Percentiles rank a stretch among this genome's conserved stretches.
Conservation (phyloP, 35 echinoderm and acorn worm species). For the Hemicentrotus pulcherrimus region DNA sequence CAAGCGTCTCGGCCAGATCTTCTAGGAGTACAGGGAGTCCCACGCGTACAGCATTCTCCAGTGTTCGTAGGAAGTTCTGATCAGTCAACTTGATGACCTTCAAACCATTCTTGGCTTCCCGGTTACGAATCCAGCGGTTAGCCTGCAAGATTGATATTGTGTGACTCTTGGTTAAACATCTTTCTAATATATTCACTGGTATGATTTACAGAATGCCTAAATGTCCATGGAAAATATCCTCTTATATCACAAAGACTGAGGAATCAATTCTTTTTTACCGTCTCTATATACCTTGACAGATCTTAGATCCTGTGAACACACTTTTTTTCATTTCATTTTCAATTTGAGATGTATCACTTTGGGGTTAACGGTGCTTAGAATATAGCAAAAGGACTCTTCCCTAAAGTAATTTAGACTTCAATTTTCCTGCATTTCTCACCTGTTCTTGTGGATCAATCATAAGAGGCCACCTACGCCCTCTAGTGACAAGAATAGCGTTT, state of each 20-base stretch:
- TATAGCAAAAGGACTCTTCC: neutral
- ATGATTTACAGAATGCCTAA: neutral
- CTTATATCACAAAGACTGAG: no score
- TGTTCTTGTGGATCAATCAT: constrained; percentile 99
- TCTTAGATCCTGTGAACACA: neutral
- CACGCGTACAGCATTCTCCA: constrained; percentile 92
- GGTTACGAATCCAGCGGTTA: constrained; percentile 94
- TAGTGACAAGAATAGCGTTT: constrained; percentile 94
- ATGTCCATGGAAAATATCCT: neutral
- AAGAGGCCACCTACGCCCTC: constrained; percentile 91
- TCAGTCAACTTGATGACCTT: constrained; percentile 98
- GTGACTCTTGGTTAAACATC: neutral
- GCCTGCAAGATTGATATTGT: constrained; percentile 60
- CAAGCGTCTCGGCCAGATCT: constrained; percentile 87
- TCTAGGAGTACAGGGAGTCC: constrained; percentile 93
- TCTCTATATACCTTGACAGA: neutral
- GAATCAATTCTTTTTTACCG: no score
- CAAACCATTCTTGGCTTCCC: constrained; percentile 89
- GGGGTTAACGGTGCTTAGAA: neutral
- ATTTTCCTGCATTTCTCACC: constrained; percentile 49
- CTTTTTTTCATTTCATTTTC: neutral
- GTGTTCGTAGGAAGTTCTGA: constrained; percentile 83
- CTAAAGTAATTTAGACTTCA: neutral
- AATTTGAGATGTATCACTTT: neutral
- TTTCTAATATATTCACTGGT: neutral